Base-by-base conservation (phyloP, 2,797 vertebrate genomes). In the Kryptopterus vitreolus region DNA sequence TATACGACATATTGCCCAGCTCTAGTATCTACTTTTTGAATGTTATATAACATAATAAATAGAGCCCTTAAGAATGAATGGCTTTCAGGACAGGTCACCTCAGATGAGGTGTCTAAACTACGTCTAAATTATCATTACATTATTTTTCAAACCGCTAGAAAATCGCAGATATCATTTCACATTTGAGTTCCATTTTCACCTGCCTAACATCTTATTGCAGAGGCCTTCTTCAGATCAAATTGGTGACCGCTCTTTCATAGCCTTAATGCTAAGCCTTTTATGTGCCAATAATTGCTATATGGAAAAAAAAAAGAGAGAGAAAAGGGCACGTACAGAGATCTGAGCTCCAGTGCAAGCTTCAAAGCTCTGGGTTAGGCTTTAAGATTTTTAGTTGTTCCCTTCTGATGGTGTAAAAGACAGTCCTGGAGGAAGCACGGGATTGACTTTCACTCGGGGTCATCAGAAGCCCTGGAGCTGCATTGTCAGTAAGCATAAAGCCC, bases 371-470 rank as follows among this genome's bases (percentile, higher is more conserved):
- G 46, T 81, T 82, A 77, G 57, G 62, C 82, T 76, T 81, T 66
- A 81, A 82, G 50, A 62, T 77, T 86, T 78, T 84, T 71, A 83
- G 59, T 78, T 85, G 85, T 83, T 89, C 77, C 84, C 77, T 79
- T 86, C 71, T 86, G 87, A 87, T 86, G 87, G 86, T 62, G 89
- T 88, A 88, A 91, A 91, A 88, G 16, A 55, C n/a, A 77, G 66
- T 78, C 18, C 81, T 87, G 71, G 82, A 80, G 77, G 77, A 88
- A 84, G 79, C 85, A 90, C 88, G 87, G 87, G 88, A 90, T 79
- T 43, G 79, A 80, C 83, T 81, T 82, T 85, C 50, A 85, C 76
- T 82, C 48, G 68, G 83, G 83, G 86, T 77, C 84, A 72, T 78
- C 82, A 13, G 24, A 77, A 73, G 87, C 86, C 85, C 80, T 80